phyloP scores from a whole-genome alignment of 2,113 vertebrate species.

The Dicerorhinus sumatrensis region DNA sequence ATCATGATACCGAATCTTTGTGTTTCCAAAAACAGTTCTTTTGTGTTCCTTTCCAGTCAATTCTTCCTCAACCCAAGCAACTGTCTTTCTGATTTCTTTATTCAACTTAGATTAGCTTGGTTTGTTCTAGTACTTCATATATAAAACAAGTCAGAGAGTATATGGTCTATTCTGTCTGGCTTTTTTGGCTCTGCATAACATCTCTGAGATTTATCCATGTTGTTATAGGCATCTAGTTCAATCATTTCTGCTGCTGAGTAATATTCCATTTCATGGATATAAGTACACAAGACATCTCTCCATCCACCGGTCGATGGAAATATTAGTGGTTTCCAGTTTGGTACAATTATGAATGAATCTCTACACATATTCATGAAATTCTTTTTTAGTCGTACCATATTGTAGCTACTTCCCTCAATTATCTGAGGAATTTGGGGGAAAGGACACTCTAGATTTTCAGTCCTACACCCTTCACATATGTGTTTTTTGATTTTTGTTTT shows the following conservation, averaged over 20 bases:
- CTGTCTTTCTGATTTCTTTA: neutral
- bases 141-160: too few species aligned
- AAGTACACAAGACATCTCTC: neutral
- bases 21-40: neutral
- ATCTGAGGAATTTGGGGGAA: neutral
- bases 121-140: too few species aligned
- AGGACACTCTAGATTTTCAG: neutral
- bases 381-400: neutral
- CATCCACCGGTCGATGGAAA: neutral
- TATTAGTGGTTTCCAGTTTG: neutral
- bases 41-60: neutral
- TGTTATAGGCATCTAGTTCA: neutral
- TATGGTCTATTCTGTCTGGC: too few species aligned
- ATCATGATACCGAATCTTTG: neutral
- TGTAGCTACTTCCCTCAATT: neutral
- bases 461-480: neutral
- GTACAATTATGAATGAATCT: too few species aligned
- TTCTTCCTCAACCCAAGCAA: neutral
- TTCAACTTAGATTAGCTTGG: neutral
- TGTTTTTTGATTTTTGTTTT: neutral
- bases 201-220: neutral
- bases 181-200: neutral
- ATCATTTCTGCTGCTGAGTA: neutral
- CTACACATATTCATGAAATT: neutral
- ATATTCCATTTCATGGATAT: neutral